Conservation (phyloP, 2,888 invertebrate genomes). For the Cynaeus angustus region DNA sequence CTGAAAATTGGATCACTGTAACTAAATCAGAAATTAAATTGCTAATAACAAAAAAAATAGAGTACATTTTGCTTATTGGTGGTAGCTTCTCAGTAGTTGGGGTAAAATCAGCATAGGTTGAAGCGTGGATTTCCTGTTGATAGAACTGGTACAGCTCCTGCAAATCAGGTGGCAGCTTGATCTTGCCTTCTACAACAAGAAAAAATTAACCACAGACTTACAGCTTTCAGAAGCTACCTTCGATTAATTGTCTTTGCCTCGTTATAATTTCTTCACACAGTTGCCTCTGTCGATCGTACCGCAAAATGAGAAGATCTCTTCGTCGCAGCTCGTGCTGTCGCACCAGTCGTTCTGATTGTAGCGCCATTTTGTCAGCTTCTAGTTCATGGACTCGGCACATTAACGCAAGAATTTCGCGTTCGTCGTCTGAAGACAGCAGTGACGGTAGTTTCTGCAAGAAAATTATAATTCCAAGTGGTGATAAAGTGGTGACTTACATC, state of each 20-base stretch:
- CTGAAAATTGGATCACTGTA: conserved; percentile 69
- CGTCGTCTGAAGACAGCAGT: conserved; percentile 89
- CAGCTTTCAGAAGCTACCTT: too few species aligned
- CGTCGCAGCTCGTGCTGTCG: conserved; percentile 90
- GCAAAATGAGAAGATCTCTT: conserved; percentile 86
- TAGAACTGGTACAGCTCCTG: conserved; percentile 87
- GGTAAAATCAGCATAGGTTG: conserved; percentile 81
- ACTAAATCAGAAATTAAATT: conserved; percentile 54
- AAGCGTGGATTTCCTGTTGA: conserved; percentile 90
- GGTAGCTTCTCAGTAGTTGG: conserved; percentile 77
- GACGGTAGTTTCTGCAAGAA: conserved; percentile 84
- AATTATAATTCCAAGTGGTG: not conserved
- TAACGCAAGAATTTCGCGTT: conserved; percentile 89
- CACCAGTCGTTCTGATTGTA: conserved; percentile 90
- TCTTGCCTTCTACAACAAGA: conserved; percentile 76
- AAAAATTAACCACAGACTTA: too few species aligned
- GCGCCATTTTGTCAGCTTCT: conserved; percentile 94
- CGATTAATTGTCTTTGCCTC: conserved; percentile 87
- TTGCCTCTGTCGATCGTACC: conserved; percentile 88
- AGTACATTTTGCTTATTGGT: conserved; percentile 77
- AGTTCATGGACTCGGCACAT: conserved; percentile 94
- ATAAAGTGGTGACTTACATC: conserved; percentile 77
- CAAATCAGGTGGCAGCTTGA: conserved; percentile 83
- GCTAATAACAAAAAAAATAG: not conserved
- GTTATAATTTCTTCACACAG: conserved; percentile 95